These are phyloP conservation scores for Lota lota DNA, from an alignment of 2,113 vertebrate genomes.

Conservation along the genomic window DNA sequence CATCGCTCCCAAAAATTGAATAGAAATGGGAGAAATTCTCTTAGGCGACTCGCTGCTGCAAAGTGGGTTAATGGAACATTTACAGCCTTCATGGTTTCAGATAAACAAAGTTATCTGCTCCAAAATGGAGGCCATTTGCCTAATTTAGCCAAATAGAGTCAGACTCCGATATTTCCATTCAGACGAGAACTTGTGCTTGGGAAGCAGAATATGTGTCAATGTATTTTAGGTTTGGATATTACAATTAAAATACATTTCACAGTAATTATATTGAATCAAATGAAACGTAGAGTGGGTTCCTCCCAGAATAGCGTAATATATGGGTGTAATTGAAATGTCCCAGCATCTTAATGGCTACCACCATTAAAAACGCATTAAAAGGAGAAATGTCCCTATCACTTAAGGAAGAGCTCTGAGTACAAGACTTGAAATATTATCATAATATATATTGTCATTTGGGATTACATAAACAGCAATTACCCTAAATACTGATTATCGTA, in stretches of 20 bases:
- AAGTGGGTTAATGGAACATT: constrained; percentile 48
- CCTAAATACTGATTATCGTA: too few relatives aligned
- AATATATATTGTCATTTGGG: too few relatives aligned
- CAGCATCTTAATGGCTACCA: constrained; percentile 62
- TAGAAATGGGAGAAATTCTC: too few relatives aligned
- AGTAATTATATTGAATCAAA: constrained; percentile 68
- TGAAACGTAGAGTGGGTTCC: constrained; percentile 59
- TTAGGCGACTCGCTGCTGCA: constrained; percentile 21
- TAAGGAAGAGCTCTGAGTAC: too few relatives aligned
- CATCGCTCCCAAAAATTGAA: too few relatives aligned
- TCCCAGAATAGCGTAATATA: constrained; percentile 57
- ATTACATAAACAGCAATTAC: too few relatives aligned
- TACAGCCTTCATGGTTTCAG: constrained; percentile 31
- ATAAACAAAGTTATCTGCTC: constrained; percentile 40
- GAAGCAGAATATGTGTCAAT: constrained; percentile 35
- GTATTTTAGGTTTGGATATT: constrained; percentile 55
- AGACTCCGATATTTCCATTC: constrained; percentile 25
- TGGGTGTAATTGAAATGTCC: constrained; percentile 70
- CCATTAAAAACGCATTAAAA: constrained; percentile 71
- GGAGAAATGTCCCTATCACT: background rate
- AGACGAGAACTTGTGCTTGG: constrained; percentile 41
- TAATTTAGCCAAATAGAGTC: constrained; percentile 36
- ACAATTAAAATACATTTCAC: constrained; percentile 69
- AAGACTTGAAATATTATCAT: too few relatives aligned
- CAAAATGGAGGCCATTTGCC: constrained; percentile 33